Evolutionary conservation across 1,140 invertebrate species (phyloP), one percentile per base, ranked within the genome.

Genomic region (Chymomyza costata): DNA sequence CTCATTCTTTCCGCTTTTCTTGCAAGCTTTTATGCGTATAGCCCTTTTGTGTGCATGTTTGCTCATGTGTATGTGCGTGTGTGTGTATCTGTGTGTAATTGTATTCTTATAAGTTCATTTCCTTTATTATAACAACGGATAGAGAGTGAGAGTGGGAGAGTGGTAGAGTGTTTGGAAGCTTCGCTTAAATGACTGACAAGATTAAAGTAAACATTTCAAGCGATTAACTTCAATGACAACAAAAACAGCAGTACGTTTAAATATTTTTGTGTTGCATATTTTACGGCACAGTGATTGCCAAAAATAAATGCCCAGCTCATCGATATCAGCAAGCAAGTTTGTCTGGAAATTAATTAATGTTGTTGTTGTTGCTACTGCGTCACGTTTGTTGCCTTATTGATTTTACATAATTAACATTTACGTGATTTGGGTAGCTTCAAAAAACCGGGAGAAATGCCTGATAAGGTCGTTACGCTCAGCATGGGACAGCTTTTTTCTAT

Each of bases 321-420:
- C 28, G 25, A 28, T 28, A 10, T 28, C 25, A 6, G 25, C 25
- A 28, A 6, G 25, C 25, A 5, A 28, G 25, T 6, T 10, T 28
- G 25, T 10, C 11, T 34, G 7, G n/a, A 47, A 51, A 51, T 35
- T 43, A 19, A 37, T 19, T 38, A 48, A 15, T 28, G 10, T 5
- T 28, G 5, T 28, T 28, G 25, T 5, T 28, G 5, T 6, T 5
- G 10, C 41, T 16, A 45, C 44, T 47, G 59, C 13, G 31, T 18
- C 15, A 11, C 6, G 25, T 44, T 52, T 21, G 30, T 18, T 39
- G 14, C 14, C 18, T 34, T 71, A 73, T 73, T 62, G 68, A 73
- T 73, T 73, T 71, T 73, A 54, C 58, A 66, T 73, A 71, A 73
- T 73, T 73, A 66, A 73, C 49, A 58, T 44, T 49, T 57, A 49